These are phyloP conservation scores for Distichodus sexfasciatus DNA, from an alignment of 2,797 vertebrate genomes.

Conservation along the genomic window DNA sequence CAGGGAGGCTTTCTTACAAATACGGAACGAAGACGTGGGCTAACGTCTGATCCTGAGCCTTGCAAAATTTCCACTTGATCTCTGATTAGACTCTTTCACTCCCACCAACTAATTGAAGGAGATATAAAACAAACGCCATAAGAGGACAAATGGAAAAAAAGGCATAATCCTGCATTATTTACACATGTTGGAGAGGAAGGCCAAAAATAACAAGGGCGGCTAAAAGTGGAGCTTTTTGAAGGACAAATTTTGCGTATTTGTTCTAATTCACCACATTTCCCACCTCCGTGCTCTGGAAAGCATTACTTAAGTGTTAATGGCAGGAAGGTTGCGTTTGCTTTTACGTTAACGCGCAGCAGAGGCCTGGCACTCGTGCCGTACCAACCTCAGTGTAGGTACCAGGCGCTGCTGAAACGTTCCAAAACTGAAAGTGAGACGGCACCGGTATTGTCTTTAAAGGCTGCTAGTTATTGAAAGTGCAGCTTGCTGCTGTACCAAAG, in stretches of 20 bases:
- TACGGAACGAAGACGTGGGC: neutral
- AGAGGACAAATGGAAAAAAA: neutral
- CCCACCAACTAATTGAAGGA: conserved; percentile 49
- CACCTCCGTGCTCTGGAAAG: conserved; percentile 53
- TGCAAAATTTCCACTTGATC: conserved; percentile 42
- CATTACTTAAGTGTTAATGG: conserved; percentile 59
- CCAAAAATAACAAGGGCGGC: conserved; percentile 51
- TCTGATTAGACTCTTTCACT: conserved; percentile 52
- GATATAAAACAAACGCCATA: conserved; percentile 32
- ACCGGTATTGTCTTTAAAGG: too few species aligned
- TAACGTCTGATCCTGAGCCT: conserved; percentile 5
- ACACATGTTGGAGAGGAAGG: neutral
- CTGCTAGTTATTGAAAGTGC: too few species aligned
- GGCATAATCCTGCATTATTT: neutral
- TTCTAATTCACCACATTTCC: conserved; percentile 41
- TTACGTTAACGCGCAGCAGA: conserved; percentile 45
- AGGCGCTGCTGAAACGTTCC: too few species aligned
- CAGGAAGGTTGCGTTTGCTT: conserved; percentile 37
- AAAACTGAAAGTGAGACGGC: too few species aligned
- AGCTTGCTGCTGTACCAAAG: too few species aligned
- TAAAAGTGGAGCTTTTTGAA: conserved; percentile 30
- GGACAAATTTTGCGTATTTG: conserved; percentile 52
- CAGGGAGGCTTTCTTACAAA: neutral
- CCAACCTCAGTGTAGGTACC: neutral
- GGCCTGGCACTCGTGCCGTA: conserved; percentile 10